A percentile compares a stretch with the other conserved stretches of the same genome.
phyloP scores from a whole-genome alignment of 2,888 invertebrate genomes.

The Cephonodes hylas region DNA sequence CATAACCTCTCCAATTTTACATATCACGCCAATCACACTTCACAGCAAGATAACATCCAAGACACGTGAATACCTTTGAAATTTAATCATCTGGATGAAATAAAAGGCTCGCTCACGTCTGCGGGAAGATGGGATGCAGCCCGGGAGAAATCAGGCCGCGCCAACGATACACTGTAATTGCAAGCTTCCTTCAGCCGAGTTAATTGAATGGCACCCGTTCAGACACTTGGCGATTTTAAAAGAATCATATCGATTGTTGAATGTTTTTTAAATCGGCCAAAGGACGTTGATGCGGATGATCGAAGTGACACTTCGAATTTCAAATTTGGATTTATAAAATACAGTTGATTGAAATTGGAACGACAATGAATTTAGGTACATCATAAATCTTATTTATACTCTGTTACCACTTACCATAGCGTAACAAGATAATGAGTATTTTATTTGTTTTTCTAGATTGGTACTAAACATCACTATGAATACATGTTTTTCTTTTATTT shows the following conservation, averaged over 20 bases:
- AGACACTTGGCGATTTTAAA: not conserved
- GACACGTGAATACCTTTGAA: not conserved
- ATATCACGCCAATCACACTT: not conserved
- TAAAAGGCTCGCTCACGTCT: not conserved
- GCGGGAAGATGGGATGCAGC: too few relatives aligned
- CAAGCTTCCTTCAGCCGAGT: not conserved
- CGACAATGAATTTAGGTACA: too few relatives aligned
- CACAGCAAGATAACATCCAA: not conserved
- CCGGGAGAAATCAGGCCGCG: conserved; percentile 31
- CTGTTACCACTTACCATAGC: too few relatives aligned
- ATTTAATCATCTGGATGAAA: not conserved
- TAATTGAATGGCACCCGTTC: not conserved
- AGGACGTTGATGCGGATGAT: not conserved
- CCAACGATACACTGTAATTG: conserved; percentile 12
- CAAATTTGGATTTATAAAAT: too few relatives aligned
- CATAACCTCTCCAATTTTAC: not conserved
- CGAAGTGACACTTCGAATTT: too few relatives aligned
- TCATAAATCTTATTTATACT: too few relatives aligned
- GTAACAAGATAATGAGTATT: too few relatives aligned
- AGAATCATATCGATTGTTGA: not conserved
- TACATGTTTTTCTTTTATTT: too few relatives aligned
- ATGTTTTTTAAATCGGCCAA: not conserved
- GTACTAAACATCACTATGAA: too few relatives aligned
- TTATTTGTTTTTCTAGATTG: too few relatives aligned
- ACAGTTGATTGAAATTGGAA: too few relatives aligned